These are phyloP conservation scores for Arctia plantaginis DNA, from an alignment of 2,888 invertebrate species.

Conservation along the genomic window DNA sequence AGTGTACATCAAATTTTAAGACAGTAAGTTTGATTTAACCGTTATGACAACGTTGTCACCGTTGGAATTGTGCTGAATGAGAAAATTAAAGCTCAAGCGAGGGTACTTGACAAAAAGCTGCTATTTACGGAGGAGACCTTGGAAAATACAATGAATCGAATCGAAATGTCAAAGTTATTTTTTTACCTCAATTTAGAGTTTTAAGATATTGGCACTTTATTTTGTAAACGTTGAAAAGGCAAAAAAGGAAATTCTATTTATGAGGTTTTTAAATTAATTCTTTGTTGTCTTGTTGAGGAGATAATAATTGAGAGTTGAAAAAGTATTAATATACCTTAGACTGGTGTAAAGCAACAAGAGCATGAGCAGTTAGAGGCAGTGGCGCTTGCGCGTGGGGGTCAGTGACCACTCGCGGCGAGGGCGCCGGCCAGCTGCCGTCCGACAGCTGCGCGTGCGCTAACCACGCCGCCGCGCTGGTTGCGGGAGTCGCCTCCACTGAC, in stretches of 20 bases:
- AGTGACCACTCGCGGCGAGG: constrained; percentile 86
- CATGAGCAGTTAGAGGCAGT: constrained; percentile 93
- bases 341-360: constrained; percentile 91
- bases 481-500: constrained; percentile 67
- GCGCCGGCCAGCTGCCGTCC: constrained; percentile 91
- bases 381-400: constrained; percentile 70
- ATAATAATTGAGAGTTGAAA: not conserved
- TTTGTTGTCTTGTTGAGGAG: not conserved
- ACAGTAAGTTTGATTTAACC: not conserved
- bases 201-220: not conserved
- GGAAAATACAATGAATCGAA: not conserved
- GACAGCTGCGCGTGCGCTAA: constrained; percentile 89
- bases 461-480: constrained; percentile 89
- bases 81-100: not conserved
- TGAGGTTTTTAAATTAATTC: not conserved
- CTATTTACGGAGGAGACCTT: not conserved
- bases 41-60: not conserved
- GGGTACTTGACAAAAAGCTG: not conserved
- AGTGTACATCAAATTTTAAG: not conserved
- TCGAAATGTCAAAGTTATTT: not conserved
- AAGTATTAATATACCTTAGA: constrained; percentile 66
- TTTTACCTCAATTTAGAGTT: not conserved
- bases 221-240: not conserved
- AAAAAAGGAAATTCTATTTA: not conserved
- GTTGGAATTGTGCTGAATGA: not conserved